These are phyloP conservation scores for Tenthredo notha DNA, from an alignment of 2,888 invertebrate genomes.

Conservation along the genomic window DNA sequence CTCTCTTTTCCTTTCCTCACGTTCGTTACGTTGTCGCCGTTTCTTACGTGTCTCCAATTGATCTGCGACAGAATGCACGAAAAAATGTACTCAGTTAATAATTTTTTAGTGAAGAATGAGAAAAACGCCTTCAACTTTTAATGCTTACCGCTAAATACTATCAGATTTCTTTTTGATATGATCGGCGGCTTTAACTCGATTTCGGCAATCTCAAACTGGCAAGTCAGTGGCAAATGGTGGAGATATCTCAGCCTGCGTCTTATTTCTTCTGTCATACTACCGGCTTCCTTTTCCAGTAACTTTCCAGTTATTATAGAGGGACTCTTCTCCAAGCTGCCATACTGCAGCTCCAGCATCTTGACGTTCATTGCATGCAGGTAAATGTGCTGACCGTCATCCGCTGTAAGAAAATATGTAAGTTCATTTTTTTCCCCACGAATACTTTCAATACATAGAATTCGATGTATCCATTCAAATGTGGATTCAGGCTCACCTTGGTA, in stretches of 20 bases:
- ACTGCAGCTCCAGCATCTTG: conserved; percentile 92
- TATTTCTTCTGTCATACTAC: conserved; percentile 91
- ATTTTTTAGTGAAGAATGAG: conserved; percentile 11
- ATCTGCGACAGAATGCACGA: conserved; percentile 78
- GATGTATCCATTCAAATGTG: conserved; percentile 47
- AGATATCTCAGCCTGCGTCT: conserved; percentile 88
- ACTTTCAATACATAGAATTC: conserved; percentile 27
- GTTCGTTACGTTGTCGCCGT: conserved; percentile 85
- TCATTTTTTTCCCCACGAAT: not conserved
- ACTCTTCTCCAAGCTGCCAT: conserved; percentile 89
- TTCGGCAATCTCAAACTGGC: conserved; percentile 95
- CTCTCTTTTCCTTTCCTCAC: conserved; percentile 90
- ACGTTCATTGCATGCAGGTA: conserved; percentile 95
- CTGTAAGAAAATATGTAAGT: conserved; percentile 80
- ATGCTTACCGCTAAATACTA: conserved; percentile 84
- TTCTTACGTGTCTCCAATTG: conserved; percentile 87
- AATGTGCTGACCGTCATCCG: conserved; percentile 94
- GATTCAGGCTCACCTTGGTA: conserved; percentile 85
- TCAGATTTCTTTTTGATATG: conserved; percentile 85
- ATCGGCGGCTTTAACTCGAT: conserved; percentile 88
- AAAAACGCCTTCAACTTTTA: not conserved
- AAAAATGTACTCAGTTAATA: not conserved
- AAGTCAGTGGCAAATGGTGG: conserved; percentile 93
- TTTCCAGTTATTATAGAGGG: conserved; percentile 87
- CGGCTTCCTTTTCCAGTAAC: conserved; percentile 92